Evolutionary conservation across 1,140 invertebrate species (phyloP), one percentile per base, ranked within the genome.

Genomic region (Cydia strobilella): DNA sequence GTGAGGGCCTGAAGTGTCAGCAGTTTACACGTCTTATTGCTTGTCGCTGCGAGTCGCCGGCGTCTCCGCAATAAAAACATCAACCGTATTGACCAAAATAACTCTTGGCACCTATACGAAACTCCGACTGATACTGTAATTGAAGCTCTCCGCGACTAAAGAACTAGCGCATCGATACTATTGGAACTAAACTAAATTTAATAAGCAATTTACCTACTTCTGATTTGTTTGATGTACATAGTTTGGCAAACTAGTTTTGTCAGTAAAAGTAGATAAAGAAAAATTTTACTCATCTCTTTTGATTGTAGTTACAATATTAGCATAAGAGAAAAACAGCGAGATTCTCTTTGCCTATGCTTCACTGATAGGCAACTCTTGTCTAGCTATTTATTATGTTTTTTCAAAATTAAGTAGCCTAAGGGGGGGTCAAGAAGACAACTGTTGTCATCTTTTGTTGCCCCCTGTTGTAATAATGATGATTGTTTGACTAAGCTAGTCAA

Each of bases 21-120:
- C 87, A 88, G 80, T 90, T 88, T 86, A 84, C 84, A 90, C 84
- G 84, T 89, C 87, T 88, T 89, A 87, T 87, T 88, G 88, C 84
- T 86, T 86, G 86, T 87, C 86, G 82, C 79, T 74, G 74, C 77
- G 76, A 79, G 79, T 77, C 75, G 77, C 79, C 79, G 75, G 76
- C 79, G 79, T 75, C 79, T 79, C 74, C 79, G 82, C 89, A 90
- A 91, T 91, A 91, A 91, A 91, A 90, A 89, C 90, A 90, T 89
- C 90, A 89, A 87, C 86, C 79, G 82, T 87, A 85, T 87, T 86
- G 82, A 90, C 90, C 85, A 86, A 90, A 91, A 91, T 91, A 91
- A 91, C 90, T 90, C 86, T 90, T 91, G 90, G 90, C 90, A 90
- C 78, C 80, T 81, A 81, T 82, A 84, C 86, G 83, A 82, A 82